These are phyloP conservation scores for Gymnocheta viridis DNA, from an alignment of 2,888 invertebrate genomes.

Conservation along the genomic window DNA sequence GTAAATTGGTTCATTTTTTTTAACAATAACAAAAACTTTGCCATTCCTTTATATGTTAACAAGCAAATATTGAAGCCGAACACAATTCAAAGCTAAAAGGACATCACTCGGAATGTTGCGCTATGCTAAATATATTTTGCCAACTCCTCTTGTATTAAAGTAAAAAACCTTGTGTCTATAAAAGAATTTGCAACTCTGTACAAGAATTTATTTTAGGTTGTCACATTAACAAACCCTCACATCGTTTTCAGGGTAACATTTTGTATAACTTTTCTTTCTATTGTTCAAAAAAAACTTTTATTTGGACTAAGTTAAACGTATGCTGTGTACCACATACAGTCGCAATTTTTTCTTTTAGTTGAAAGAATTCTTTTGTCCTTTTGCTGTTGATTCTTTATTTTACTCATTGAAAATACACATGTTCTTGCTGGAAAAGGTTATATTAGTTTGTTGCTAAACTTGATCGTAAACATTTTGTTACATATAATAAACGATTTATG, in stretches of 20 bases:
- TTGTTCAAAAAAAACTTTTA: not conserved
- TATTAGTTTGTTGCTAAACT: not conserved
- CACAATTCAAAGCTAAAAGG: no score
- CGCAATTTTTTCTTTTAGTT: no score
- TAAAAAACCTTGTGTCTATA: not conserved
- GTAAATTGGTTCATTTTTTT: not conserved
- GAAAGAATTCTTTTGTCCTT: no score
- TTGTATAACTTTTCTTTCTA: not conserved
- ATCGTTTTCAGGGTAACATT: not conserved
- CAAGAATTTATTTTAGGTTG: not conserved
- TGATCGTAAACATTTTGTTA: slow-evolving; percentile 3
- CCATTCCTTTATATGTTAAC: no score
- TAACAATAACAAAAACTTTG: not conserved
- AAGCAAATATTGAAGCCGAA: no score
- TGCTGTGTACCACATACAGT: no score
- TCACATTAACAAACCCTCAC: not conserved
- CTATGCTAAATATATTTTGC: not conserved
- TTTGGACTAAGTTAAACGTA: not conserved
- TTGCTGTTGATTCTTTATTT: no score
- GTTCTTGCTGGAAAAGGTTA: not conserved
- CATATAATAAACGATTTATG: slow-evolving; percentile 3
- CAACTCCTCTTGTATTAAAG: not conserved
- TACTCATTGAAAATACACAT: not conserved
- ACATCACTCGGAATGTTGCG: not conserved
- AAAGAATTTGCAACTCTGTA: not conserved